phyloP scores from a whole-genome alignment of 37 sponge, comb jelly and placozoan genomes.

The Theonella swinhoei region DNA sequence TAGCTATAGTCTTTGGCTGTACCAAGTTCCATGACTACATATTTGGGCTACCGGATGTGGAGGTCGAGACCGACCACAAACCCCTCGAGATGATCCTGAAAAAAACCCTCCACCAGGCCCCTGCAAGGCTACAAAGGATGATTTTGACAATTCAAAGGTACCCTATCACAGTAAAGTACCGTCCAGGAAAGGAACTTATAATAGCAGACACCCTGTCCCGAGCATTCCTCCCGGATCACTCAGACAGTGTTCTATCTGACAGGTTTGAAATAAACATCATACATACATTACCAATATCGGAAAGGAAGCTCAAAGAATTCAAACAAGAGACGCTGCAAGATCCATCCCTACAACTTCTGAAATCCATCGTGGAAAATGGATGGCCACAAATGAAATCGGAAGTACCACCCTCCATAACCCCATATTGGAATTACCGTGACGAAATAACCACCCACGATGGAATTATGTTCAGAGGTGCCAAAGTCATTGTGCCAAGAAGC shows the following conservation, averaged over 20 bases:
- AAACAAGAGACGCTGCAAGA: too few species aligned
- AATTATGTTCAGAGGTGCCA: slow-evolving; percentile 15
- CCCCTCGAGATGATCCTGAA: not conserved
- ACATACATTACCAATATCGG: too few species aligned
- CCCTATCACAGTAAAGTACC: not conserved
- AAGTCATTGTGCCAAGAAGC: slow-evolving; percentile 4
- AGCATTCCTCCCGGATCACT: too few species aligned
- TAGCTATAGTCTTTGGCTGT: too few species aligned
- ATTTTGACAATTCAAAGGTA: slow-evolving; percentile 11
- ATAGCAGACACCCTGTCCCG: too few species aligned
- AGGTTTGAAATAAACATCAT: too few species aligned
- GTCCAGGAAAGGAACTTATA: too few species aligned
- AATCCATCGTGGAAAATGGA: not conserved
- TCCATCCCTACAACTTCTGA: not conserved
- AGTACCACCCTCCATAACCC: not conserved
- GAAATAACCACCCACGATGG: slow-evolving; percentile 2
- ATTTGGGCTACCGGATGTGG: not conserved
- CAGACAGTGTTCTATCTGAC: too few species aligned
- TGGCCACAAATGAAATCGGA: slow-evolving; percentile 27
- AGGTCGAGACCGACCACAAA: slow-evolving; percentile 6
- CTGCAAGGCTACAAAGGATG: slow-evolving; percentile 4
- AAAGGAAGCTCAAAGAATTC: too few species aligned
- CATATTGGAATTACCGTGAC: too few species aligned
- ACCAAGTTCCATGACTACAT: slow-evolving; percentile 10
- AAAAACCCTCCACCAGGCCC: slow-evolving; percentile 9